Conservation (phyloP, 2,888 invertebrate species). For the Allolobophora icterica region DNA sequence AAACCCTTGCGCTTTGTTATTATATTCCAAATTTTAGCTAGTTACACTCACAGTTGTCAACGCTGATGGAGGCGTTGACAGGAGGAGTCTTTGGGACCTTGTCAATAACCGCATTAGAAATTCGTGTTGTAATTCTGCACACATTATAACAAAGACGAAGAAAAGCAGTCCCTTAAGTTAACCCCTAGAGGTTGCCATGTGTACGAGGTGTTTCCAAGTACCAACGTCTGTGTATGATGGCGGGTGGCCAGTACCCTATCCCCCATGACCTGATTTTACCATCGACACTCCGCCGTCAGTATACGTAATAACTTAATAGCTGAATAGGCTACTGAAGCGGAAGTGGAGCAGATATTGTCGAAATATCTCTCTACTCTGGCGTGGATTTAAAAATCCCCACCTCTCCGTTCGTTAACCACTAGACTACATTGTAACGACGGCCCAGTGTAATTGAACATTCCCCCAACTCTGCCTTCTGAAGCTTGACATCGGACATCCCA, state of each 20-base stretch:
- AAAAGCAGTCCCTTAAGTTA: background rate
- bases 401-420: background rate
- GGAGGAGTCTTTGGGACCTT: background rate
- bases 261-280: too few relatives aligned
- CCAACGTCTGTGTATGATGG: too few relatives aligned
- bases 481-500: background rate
- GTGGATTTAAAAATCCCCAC: background rate
- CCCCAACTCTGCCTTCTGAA: background rate
- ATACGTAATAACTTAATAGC: background rate
- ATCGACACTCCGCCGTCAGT: too few relatives aligned
- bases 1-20: too few relatives aligned
- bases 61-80: too few relatives aligned
- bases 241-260: too few relatives aligned
- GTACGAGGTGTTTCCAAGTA: too few relatives aligned
- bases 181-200: background rate
- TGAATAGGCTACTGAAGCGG: background rate
- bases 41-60: too few relatives aligned
- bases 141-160: background rate
- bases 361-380: background rate
- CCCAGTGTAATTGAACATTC: background rate
- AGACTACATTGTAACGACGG: background rate
- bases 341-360: background rate
- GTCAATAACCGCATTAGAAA: background rate
- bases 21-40: too few relatives aligned
- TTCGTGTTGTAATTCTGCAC: background rate